Base-by-base conservation (phyloP, 2,113 vertebrate species). In the Clarias gariepinus region DNA sequence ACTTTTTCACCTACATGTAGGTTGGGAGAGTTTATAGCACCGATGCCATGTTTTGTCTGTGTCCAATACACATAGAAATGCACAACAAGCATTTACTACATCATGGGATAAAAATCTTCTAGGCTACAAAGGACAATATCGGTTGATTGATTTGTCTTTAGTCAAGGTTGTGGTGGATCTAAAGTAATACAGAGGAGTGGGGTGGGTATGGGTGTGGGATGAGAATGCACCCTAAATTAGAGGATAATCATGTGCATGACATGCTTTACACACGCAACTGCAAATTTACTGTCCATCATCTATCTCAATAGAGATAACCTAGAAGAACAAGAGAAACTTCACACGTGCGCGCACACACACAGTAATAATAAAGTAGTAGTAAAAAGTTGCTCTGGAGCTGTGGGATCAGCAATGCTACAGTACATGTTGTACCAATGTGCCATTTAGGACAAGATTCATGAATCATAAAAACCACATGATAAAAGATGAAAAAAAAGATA, bases 371-470 rank as follows among this genome's bases (percentile, higher is more conserved):
- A n/a, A n/a, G n/a, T n/a, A n/a, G n/a, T n/a, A n/a, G n/a, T n/a
- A n/a, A n/a, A n/a, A n/a, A n/a, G n/a, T n/a, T n/a, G n/a, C n/a
- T 13, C 76, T 30, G n/a, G 16, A 57, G 76, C 55, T 21, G 3
- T 23, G 13, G 23, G 52, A 55, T 47, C 33, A 4, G 36, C 3
- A n/a, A 28, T 18, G 16, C 16, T 21, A 30, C 55, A 30, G 77
- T 21, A 30, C 77, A 30, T 53, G 30, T 28, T 79, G 9, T 33
- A 58, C 16, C 55, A 58, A 53, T 3, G 12, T 53, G 47, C 41
- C n/a, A 79, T 79, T 53, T 53, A 79, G 57, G 76, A 79, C n/a
- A 57, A 79, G 19, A 21, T 30, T 79, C 28, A 58, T 57, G 53
- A 57, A 79, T 79, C 76, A 30, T 79, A 79, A 79, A 58, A 57